Evolutionary conservation across 2,888 invertebrate genomes (phyloP).

Genomic region (Cosmia pyralina): DNA sequence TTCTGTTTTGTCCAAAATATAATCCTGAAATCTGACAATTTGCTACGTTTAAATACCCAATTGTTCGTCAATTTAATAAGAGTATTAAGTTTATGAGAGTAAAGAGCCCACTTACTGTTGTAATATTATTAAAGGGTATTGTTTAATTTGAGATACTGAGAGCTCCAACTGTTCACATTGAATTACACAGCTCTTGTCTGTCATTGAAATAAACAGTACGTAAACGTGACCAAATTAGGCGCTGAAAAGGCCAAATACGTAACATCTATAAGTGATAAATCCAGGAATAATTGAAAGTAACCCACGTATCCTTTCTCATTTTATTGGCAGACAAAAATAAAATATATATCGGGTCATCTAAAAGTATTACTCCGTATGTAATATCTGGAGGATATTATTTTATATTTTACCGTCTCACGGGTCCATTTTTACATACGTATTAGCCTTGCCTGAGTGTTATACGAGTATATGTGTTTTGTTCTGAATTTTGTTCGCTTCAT

Average conservation of each 20-base stretch:
- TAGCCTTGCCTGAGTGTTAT: conserved; percentile 38
- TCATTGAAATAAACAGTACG: conserved; percentile 53
- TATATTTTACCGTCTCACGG: conserved; percentile 57
- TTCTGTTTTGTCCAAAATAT: conserved; percentile 68
- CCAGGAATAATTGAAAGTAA: conserved; percentile 55
- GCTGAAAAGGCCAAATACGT: conserved; percentile 47
- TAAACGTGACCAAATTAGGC: conserved; percentile 40
- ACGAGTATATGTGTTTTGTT: conserved; percentile 47
- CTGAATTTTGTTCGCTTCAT: conserved; percentile 57
- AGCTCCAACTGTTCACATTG: conserved; percentile 22
- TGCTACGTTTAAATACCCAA: conserved; percentile 57
- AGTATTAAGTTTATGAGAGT: conserved; percentile 53
- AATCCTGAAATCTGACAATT: conserved; percentile 64
- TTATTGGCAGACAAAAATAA: conserved; percentile 57
- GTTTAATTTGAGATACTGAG: conserved; percentile 40
- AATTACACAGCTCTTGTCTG: conserved; percentile 63
- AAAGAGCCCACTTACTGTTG: conserved; percentile 34
- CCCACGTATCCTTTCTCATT: conserved; percentile 55
- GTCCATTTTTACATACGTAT: conserved; percentile 49
- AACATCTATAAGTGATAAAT: conserved; percentile 52
- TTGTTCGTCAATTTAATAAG: conserved; percentile 62
- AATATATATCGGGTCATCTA: conserved; percentile 53
- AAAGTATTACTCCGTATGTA: conserved; percentile 43
- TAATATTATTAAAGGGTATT: conserved; percentile 44
- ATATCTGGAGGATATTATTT: conserved; percentile 53